These are phyloP conservation scores for Tachysurus vachellii DNA, from an alignment of 2,113 vertebrate genomes.

Conservation along the genomic window DNA sequence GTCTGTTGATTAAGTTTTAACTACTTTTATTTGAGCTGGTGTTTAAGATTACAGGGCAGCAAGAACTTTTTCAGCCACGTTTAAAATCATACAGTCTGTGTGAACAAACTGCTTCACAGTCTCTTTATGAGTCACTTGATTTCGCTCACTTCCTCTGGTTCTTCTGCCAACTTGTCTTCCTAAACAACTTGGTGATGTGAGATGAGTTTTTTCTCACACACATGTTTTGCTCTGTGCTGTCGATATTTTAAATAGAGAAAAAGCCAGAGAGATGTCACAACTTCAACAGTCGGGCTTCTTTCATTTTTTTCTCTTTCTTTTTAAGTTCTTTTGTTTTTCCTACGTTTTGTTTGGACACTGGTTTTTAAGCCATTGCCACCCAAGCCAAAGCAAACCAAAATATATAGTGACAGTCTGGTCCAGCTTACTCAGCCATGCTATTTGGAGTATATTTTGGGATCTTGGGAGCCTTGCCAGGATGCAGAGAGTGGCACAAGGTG, in stretches of 20 bases:
- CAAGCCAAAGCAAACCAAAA: conserved; percentile 25
- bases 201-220: neutral
- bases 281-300: conserved; percentile 1
- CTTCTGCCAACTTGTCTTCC: neutral
- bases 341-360: conserved; percentile 12
- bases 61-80: neutral
- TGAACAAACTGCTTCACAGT: neutral
- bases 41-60: neutral
- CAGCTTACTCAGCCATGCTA: conserved; percentile 8
- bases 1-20: neutral
- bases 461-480: conserved; percentile 2
- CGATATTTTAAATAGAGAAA: conserved; percentile 7
- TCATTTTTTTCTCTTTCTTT: conserved; percentile 32
- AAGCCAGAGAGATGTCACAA: conserved; percentile 2
- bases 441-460: conserved; percentile 39
- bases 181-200: conserved; percentile 9
- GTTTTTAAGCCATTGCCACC: conserved; percentile 13
- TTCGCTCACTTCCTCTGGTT: neutral
- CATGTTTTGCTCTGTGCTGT: neutral
- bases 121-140: neutral
- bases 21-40: neutral
- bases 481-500: conserved; percentile 29
- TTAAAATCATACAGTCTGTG: neutral
- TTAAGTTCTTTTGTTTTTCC: conserved; percentile 44
- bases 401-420: conserved; percentile 5